Evolutionary conservation across 2,888 invertebrate species (phyloP).

Genomic region (Malthinus flaveolus): DNA sequence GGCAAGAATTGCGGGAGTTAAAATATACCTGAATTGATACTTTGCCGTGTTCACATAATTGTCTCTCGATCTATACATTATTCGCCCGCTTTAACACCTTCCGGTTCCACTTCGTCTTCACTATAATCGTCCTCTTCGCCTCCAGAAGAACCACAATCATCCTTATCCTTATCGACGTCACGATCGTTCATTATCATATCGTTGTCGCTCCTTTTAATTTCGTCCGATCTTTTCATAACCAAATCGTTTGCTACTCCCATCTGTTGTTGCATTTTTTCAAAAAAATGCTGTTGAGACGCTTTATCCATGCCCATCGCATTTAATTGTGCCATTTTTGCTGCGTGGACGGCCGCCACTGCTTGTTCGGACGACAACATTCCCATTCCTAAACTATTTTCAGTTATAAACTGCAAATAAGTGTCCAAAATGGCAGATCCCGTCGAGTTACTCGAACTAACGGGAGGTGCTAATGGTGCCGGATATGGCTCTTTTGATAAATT

Average conservation of each 20-base stretch:
- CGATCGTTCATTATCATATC: conserved; percentile 63
- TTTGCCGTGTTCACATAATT: conserved; percentile 20
- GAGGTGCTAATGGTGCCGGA: conserved; percentile 62
- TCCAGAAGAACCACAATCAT: conserved; percentile 58
- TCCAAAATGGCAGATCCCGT: conserved; percentile 80
- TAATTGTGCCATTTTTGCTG: conserved; percentile 77
- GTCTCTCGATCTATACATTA: conserved; percentile 42
- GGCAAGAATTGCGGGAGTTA: conserved; percentile 32
- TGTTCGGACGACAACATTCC: conserved; percentile 67
- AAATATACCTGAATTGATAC: conserved; percentile 30
- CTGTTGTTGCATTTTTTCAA: conserved; percentile 68
- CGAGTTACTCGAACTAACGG: conserved; percentile 54
- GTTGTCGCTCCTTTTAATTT: conserved; percentile 56
- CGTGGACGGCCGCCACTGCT: conserved; percentile 72
- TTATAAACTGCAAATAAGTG: conserved; percentile 86
- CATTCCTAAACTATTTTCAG: conserved; percentile 77
- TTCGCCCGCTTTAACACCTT: conserved; percentile 56
- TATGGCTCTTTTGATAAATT: conserved; percentile 69
- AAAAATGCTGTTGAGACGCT: conserved; percentile 61
- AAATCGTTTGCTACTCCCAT: conserved; percentile 61
- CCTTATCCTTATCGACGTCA: conserved; percentile 53
- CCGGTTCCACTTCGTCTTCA: conserved; percentile 56
- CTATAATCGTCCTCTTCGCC: conserved; percentile 61
- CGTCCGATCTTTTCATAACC: conserved; percentile 59
- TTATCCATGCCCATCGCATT: conserved; percentile 64